phyloP scores from a whole-genome alignment of 2,113 vertebrate species.

The Pelvicachromis taeniatus region DNA sequence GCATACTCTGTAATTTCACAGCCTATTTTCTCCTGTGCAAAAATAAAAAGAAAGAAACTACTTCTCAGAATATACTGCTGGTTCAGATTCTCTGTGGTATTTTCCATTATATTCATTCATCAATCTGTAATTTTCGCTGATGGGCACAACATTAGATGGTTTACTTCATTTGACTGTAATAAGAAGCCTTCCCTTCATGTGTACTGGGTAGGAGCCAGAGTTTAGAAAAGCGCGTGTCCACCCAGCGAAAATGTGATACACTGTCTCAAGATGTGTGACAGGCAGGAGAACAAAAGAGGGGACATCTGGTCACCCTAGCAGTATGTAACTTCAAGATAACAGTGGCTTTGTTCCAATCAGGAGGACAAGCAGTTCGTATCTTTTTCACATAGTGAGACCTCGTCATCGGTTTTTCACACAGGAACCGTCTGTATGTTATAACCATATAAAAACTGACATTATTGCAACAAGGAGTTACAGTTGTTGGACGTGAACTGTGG shows the following conservation, averaged over 20 bases:
- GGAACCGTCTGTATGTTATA: not conserved
- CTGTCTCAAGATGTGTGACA: not conserved
- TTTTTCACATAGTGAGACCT: not conserved
- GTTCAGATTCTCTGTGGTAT: not conserved
- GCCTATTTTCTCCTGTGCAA: too few species aligned
- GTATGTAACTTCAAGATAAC: not conserved
- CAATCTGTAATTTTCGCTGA: not conserved
- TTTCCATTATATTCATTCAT: too few species aligned
- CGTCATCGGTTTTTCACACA: not conserved
- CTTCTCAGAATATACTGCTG: not conserved
- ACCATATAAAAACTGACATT: not conserved
- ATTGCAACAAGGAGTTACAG: not conserved
- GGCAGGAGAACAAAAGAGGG: not conserved
- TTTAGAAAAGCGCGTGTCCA: not conserved
- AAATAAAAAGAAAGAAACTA: too few species aligned
- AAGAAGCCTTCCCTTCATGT: not conserved
- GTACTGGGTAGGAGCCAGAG: not conserved
- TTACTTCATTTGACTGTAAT: not conserved
- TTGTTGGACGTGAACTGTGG: not conserved
- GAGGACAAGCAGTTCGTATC: not conserved
- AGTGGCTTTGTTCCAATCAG: not conserved
- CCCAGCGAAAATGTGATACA: not conserved
- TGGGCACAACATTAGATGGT: not conserved
- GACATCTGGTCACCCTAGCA: not conserved
- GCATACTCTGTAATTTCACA: too few species aligned